Evolutionary conservation across 35 echinoderm and acorn worm genomes (phyloP), one percentile per base, ranked within the genome.

Genomic region (Eucidaris tribuloides): DNA sequence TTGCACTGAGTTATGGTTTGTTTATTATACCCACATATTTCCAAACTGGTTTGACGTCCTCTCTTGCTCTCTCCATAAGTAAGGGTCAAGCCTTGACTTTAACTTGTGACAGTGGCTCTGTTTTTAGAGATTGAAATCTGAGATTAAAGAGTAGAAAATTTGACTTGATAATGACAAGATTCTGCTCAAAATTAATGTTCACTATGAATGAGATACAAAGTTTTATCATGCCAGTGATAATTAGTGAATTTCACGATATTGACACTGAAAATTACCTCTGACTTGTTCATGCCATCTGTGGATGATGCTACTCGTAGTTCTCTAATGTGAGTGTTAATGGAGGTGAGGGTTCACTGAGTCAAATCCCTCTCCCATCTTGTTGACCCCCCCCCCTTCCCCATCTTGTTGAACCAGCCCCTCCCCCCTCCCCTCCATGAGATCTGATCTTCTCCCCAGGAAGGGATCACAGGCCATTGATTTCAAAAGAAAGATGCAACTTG

Each of bases 281-380:
- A 61, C 78, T 64, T 27, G 34, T 61, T 46, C 13, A 7, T 71
- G 42, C 48, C 1, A 2, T 48, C 25, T 65, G 19, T 62, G 17
- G 35, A 71, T 34, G 61, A 27, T 64, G 37, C 23, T 32, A 64
- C 61, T 64, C 13, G 37, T 88, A 94, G 92, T 94, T 90, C 80
- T 89, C 92, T 66, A 90, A 89, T 94, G 87, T 94, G 92, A 94
- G 92, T 94, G 82, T 94, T 60, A 94, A 94, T 46, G 92, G 92
- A 94, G 92, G 92, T 94, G 92, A 94, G 92, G 63, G 68, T 40
- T 74, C 48, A n/a, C n/a, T 9, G 9, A 11, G 48, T n/a, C 48
- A 9, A 52, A n/a, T 52, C 9, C 48, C 9, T 52, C 9, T 52
- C n/a, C n/a, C 48, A 52, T 52, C 48, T 11, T 9, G n/a, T 9